These are phyloP conservation scores for Nothobranchius furzeri DNA, from an alignment of 2,113 vertebrate genomes.

Conservation along the genomic window DNA sequence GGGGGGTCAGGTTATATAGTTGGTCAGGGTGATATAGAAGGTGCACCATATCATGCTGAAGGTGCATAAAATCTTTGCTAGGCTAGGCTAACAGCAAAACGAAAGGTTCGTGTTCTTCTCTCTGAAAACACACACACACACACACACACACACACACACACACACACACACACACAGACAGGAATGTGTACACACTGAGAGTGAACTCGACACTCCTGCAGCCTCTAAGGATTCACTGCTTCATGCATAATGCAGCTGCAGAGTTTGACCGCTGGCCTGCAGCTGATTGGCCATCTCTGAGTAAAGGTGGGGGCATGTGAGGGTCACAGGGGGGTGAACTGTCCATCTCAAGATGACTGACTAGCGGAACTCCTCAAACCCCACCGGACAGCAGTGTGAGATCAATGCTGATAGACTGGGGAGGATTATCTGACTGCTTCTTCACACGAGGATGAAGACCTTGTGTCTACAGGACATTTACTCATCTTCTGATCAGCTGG, in stretches of 20 bases:
- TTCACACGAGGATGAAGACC: slow-evolving; percentile 29
- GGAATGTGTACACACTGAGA: slow-evolving; percentile 57
- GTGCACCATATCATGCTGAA: too few species aligned
- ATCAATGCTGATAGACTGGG: slow-evolving; percentile 45
- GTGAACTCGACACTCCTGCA: slow-evolving; percentile 16
- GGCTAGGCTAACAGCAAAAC: too few species aligned
- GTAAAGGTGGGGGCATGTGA: slow-evolving; percentile 25
- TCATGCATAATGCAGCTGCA: slow-evolving; percentile 71
- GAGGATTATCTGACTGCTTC: slow-evolving; percentile 36
- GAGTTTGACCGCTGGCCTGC: slow-evolving; percentile 76
- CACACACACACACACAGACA: slow-evolving; percentile 10
- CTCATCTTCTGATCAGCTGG: background rate
- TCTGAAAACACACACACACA: slow-evolving; percentile 1
- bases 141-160: slow-evolving; percentile 10
- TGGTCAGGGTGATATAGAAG: too few species aligned
- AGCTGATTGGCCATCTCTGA: slow-evolving; percentile 65
- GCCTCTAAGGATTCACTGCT: slow-evolving; percentile 44
- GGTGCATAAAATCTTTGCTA: too few species aligned
- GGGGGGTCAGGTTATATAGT: background rate
- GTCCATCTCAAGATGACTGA: slow-evolving; percentile 39
- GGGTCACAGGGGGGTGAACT: background rate
- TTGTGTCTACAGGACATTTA: background rate
- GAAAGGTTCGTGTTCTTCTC: background rate
- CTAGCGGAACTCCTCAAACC: slow-evolving; percentile 11
- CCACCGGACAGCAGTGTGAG: slow-evolving; percentile 5